Base-by-base conservation (phyloP, 1,140 invertebrate species). In the Drosophila nigromelanica region DNA sequence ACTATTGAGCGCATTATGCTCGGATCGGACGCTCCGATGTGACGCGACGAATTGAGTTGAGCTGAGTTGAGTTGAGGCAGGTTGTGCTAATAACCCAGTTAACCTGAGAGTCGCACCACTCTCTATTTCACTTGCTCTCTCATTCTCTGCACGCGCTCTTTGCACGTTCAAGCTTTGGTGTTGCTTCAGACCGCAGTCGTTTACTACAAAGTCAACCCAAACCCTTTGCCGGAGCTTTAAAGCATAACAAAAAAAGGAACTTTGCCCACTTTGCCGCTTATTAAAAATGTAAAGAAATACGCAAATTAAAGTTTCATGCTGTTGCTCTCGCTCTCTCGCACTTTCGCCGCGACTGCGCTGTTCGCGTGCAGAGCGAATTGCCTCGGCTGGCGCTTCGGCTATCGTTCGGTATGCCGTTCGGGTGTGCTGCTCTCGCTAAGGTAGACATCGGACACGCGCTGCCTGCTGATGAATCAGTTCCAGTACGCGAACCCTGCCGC, bases 1-100 rank as follows among this genome's bases (percentile, higher is more conserved):
- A 89, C 83, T 87, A 89, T 87, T 75, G 79, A 89, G 83, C 76
- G 77, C 59, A 83, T 89, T 89, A 89, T 76, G 83, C 70, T 89
- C 78, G 78, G 54, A 50, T 48, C 43, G 27, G 33, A 24, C 30
- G 12, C 50, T 48, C 47, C 67, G 63, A 52, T 8, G 43, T 42
- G 40, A 63, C 40, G 12, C 15, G 30, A 58, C 47, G 55, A 35
- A 18, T 18, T 21, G 45, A 42, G 55, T 52, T 45, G 62, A 69
- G 48, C 61, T 33, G 30, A 66, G 62, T 66, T 66, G 64, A 66
- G 66, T 87, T 87, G 83, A 83, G 83, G 83, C 83, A 87, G 83
- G 83, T 87, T 87, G 83, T 87, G 83, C 83, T 87, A 87, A 87
- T 87, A 87, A 87, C 83, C 83, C 76, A 87, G 83, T 89, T 89